Evolutionary conservation across 2,888 invertebrate genomes (phyloP).

Genomic region (Spialia ferax): DNA sequence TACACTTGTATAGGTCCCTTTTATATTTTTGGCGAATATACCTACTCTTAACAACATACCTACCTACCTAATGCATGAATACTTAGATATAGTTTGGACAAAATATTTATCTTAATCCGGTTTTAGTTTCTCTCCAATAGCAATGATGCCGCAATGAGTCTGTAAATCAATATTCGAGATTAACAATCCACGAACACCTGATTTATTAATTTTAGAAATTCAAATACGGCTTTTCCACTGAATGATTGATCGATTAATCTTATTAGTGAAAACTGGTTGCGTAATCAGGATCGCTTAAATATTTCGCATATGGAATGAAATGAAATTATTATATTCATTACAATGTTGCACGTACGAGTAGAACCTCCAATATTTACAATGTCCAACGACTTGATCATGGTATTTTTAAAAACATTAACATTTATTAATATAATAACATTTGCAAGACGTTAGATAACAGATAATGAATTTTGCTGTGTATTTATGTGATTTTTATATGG

Average conservation of each 20-base stretch:
- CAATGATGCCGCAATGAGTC: background rate
- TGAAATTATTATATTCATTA: background rate
- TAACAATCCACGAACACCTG: slow-evolving; percentile 12
- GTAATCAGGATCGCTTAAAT: background rate
- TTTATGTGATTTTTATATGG: too few species aligned
- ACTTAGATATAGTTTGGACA: background rate
- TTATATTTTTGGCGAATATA: too few species aligned
- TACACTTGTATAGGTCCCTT: too few species aligned
- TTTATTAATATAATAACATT: too few species aligned
- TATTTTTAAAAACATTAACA: too few species aligned
- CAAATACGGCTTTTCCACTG: slow-evolving; percentile 23
- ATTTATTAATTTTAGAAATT: slow-evolving; percentile 29
- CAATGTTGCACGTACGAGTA: too few species aligned
- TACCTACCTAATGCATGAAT: too few species aligned
- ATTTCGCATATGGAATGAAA: background rate
- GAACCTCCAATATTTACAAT: too few species aligned
- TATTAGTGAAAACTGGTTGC: slow-evolving; percentile 23
- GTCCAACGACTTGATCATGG: too few species aligned
- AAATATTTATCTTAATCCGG: background rate
- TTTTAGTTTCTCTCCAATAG: slow-evolving; percentile 3
- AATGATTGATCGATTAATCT: slow-evolving; percentile 24
- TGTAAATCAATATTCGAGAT: slow-evolving; percentile 14
- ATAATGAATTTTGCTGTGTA: too few species aligned
- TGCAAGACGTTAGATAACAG: too few species aligned
- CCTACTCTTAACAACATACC: too few species aligned